phyloP scores from a whole-genome alignment of 30 jellyfish, hydroid and myxozoan genomes.

The Aurelia sp. region DNA sequence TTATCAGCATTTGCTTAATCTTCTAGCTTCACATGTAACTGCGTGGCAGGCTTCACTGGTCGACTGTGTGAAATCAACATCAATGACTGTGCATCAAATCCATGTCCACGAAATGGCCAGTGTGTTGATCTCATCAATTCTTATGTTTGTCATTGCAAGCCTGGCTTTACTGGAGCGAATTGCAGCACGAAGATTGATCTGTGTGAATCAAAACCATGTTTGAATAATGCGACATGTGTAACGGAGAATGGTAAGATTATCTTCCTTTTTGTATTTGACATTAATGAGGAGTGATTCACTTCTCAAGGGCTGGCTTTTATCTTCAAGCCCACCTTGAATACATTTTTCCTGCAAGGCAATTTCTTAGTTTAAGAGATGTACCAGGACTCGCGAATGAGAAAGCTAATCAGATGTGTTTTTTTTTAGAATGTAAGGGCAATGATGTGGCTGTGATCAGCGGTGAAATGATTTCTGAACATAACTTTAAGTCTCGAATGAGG shows the following conservation, averaged over 20 bases:
- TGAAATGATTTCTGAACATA: too few relatives aligned
- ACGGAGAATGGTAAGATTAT: constrained; percentile 32
- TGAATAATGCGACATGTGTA: constrained; percentile 52
- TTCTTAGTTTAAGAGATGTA: too few relatives aligned
- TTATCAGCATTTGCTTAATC: background rate
- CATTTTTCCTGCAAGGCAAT: too few relatives aligned
- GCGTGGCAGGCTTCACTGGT: constrained; percentile 60
- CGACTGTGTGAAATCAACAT: constrained; percentile 50
- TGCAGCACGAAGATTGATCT: constrained; percentile 33
- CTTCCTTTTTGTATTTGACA: too few relatives aligned
- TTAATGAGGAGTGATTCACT: too few relatives aligned
- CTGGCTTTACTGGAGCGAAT: constrained; percentile 57
- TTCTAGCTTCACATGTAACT: constrained; percentile 62
- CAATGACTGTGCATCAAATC: constrained; percentile 65
- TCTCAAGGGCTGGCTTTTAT: too few relatives aligned
- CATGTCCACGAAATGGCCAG: constrained; percentile 34
- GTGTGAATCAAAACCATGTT: constrained; percentile 59
- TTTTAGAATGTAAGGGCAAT: too few relatives aligned
- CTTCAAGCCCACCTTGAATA: too few relatives aligned
- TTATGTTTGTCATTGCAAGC: constrained; percentile 45
- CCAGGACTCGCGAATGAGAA: too few relatives aligned
- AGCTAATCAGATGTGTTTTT: too few relatives aligned
- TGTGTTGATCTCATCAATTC: constrained; percentile 44
- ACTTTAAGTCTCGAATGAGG: too few relatives aligned
- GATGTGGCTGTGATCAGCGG: too few relatives aligned